Conservation (phyloP, 1,140 invertebrate species). For the Microplitis mediator region DNA sequence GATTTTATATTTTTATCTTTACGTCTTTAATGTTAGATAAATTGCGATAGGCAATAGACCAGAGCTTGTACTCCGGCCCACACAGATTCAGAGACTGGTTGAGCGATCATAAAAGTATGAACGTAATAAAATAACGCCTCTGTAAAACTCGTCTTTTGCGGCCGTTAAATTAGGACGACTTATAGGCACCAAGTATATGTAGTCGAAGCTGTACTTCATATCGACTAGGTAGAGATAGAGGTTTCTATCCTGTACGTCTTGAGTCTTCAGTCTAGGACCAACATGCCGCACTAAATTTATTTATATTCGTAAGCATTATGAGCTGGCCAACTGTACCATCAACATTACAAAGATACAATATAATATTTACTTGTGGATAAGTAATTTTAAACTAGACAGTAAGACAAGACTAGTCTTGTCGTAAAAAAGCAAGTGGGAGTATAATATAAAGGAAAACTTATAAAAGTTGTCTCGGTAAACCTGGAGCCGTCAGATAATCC, state of each 20-base stretch:
- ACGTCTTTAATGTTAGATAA: background rate
- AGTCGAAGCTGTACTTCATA: background rate
- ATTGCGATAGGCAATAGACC: background rate
- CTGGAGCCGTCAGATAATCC: slow-evolving; percentile 56
- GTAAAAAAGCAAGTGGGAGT: background rate
- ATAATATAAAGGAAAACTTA: slow-evolving; percentile 31
- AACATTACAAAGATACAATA: background rate
- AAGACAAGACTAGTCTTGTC: no score
- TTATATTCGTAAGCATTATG: background rate
- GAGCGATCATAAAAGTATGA: slow-evolving; percentile 24
- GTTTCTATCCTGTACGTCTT: background rate
- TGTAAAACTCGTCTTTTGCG: background rate
- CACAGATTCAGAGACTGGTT: background rate
- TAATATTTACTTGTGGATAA: background rate
- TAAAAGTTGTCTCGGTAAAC: slow-evolving; percentile 34
- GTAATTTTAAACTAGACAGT: no score
- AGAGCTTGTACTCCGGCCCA: background rate
- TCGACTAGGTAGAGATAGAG: background rate
- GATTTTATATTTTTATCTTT: background rate
- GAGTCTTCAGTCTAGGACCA: no score
- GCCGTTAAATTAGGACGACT: background rate
- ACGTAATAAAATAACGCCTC: slow-evolving; percentile 24
- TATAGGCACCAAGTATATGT: background rate
- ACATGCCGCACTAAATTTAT: no score
- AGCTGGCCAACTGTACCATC: background rate